Conservation (phyloP, 2,113 vertebrate species). For the Casuarius casuarius region DNA sequence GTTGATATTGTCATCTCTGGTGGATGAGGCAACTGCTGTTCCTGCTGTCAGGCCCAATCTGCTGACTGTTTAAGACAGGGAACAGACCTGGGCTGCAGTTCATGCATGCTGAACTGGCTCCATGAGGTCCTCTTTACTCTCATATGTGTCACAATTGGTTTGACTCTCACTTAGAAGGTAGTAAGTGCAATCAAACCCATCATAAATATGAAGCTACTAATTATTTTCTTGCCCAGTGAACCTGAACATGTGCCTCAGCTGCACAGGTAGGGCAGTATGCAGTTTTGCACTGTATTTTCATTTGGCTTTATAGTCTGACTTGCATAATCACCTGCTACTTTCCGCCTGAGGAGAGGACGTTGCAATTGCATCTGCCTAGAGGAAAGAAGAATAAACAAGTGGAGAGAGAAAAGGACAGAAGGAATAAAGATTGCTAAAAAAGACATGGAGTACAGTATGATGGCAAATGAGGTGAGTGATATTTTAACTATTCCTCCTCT, state of each 20-base stretch:
- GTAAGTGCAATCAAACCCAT: rapidly evolving
- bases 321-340: background rate
- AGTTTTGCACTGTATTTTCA: background rate
- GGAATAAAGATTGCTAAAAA: background rate
- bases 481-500: background rate
- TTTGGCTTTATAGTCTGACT: background rate
- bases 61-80: background rate
- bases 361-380: background rate
- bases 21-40: background rate
- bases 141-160: rapidly evolving
- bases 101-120: background rate
- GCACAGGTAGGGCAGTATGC: background rate
- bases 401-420: background rate
- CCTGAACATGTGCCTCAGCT: background rate
- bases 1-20: rapidly evolving
- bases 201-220: background rate
- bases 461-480: background rate
- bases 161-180: background rate
- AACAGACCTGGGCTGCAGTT: background rate
- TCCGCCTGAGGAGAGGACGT: background rate
- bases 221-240: background rate
- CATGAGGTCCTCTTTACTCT: background rate
- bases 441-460: background rate
- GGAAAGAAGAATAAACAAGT: background rate
- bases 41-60: background rate